Evolutionary conservation across 2,797 vertebrate genomes (phyloP).

Genomic region (Tangara arthus): DNA sequence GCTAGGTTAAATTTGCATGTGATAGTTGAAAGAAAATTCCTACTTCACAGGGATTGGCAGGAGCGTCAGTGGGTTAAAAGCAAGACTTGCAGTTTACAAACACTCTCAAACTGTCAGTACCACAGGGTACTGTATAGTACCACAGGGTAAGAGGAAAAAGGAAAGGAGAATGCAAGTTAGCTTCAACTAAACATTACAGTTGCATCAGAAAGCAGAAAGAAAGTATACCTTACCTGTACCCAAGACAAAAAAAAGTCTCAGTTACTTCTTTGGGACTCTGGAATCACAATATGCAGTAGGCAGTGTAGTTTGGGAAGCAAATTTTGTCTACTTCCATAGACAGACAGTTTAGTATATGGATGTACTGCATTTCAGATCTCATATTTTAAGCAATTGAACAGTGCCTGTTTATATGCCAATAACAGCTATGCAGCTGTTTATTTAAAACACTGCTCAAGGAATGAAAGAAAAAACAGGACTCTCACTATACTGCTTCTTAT

Average conservation of each 20-base stretch:
- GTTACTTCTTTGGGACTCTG: not conserved
- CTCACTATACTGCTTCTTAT: not conserved
- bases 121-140: not conserved
- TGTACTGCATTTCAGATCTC: not conserved
- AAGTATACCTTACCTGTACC: not conserved
- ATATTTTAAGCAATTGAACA: not conserved
- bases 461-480: not conserved
- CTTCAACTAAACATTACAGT: not conserved
- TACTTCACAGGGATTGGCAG: not conserved
- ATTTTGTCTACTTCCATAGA: not conserved
- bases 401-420: not conserved
- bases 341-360: not conserved
- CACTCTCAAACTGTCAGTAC: not conserved
- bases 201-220: not conserved
- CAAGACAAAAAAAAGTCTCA: not conserved
- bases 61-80: not conserved
- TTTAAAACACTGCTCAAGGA: not conserved
- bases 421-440: not conserved
- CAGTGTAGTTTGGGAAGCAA: not conserved
- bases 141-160: not conserved
- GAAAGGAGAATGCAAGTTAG: not conserved
- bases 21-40: not conserved
- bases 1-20: not conserved
- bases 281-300: not conserved
- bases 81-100: not conserved